Base-by-base conservation (phyloP, 2,888 invertebrate species). In the Mechanitis messenoides region DNA sequence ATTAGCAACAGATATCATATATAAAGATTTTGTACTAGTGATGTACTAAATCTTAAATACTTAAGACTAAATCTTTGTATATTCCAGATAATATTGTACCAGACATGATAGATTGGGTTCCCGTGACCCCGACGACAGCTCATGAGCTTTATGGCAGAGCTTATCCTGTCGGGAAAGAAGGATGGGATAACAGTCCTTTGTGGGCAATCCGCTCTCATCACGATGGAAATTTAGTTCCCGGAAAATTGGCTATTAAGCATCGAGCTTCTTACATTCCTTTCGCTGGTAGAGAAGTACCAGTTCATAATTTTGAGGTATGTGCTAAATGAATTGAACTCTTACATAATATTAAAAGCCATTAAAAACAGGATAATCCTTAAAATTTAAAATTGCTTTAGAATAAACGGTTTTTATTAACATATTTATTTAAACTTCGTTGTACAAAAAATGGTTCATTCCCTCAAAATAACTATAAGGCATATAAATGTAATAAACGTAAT, bases 121-220 rank as follows among this genome's bases (percentile, higher is more conserved):
- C 81, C 11, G 72, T 81, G 1, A 85, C 82, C 0, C 69, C 83
- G 0, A 64, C 72, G 1, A 72, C 76, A 0, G 87, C 87, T 0
- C 56, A 71, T 0, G 67, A 74, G 1, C 72, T 84, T 2, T 64
- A 77, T 2, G 76, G 78, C 35, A 78, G 76, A 35, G 90, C 90
- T 0, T 79, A 83, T 9, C 78, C 83, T 0, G 89, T 77, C 1
- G 91, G 91, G 3, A 80, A 74, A 56, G 90, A 90, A 65, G 89
- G 81, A 1, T 86, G 87, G 85, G 90, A 90, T 63, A 73, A 79
- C 12, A 90, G 86, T 65, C 89, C 89, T 0, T 73, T 91, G 6
- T 90, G 88, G 81, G 73, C 85, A 5, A 89, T 90, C 65, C 78
- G 90, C 61, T 80, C 89, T 0, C 84, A 85, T 53, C 83, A 87